Base-by-base conservation (phyloP, 1,140 invertebrate species). In the Galleria mellonella region DNA sequence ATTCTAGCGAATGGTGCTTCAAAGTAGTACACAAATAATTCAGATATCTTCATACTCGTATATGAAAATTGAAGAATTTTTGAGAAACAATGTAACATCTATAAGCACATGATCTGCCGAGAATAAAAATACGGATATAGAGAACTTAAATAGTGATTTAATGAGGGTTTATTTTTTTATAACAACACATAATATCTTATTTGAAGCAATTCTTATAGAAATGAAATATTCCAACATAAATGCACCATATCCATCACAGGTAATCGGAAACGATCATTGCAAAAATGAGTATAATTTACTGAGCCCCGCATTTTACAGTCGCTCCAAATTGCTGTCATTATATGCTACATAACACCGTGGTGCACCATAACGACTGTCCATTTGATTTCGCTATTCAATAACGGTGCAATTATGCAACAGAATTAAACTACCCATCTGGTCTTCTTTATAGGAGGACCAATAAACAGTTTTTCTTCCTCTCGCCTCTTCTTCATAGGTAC, bases 201-300 rank as follows among this genome's bases (percentile, higher is more conserved):
- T 23, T 3, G 6, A n/a, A n/a, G n/a, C n/a, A 30, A 38, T 53
- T 46, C 46, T 36, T 33, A 33, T 52, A 36, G 38, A 50, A 59
- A 44, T 44, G 43, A 40, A 49, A 33, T 48, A 43, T 49, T 55
- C 43, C 46, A 40, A 54, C 51, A 48, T 53, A 57, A 65, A 63
- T 55, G 51, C 51, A 38, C 47, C 47, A 44, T 47, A 56, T 56
- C 49, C 60, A 72, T 79, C 75, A 78, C 61, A 55, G 62, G 65
- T 76, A 78, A 79, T 76, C 74, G 76, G 74, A 81, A 81, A 65
- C 72, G 72, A 83, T 83, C 74, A 73, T 69, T 78, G 74, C 71
- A 69, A 62, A 71, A 78, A 75, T 68, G 72, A 78, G 64, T 65
- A 70, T 79, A 78, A 79, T 79, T 79, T 72, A 70, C 60, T 58